A percentile compares a stretch with the other conserved stretches of the same genome.
These are phyloP conservation scores for Leptogaster cylindrica DNA, from an alignment of 2,888 invertebrate species.

Conservation along the genomic window DNA sequence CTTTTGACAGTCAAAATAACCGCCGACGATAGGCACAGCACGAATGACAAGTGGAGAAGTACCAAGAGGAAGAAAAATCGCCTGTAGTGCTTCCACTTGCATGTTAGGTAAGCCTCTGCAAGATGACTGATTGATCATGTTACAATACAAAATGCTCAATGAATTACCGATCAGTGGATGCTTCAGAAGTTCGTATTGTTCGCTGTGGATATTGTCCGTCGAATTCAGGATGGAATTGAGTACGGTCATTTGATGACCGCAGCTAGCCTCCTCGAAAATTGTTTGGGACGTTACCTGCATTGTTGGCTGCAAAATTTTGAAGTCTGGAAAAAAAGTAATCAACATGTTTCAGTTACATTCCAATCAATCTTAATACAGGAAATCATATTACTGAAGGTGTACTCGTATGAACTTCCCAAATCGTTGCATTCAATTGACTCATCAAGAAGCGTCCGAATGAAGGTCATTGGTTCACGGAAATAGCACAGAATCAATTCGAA, in stretches of 20 bases:
- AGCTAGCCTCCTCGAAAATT: neutral
- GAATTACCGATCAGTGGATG: conserved; percentile 62
- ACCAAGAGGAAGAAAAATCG: conserved; percentile 63
- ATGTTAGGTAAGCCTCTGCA: conserved; percentile 60
- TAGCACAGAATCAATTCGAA: conserved; percentile 48
- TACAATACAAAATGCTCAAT: conserved; percentile 11
- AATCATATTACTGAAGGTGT: conserved; percentile 46
- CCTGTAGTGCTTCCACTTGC: conserved; percentile 65
- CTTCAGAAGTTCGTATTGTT: conserved; percentile 58
- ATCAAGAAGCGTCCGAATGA: conserved; percentile 47
- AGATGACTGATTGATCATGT: conserved; percentile 44
- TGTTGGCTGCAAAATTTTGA: conserved; percentile 54
- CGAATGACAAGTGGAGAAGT: conserved; percentile 59
- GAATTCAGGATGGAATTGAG: conserved; percentile 60
- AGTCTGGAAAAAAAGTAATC: conserved; percentile 53
- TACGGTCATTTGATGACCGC: conserved; percentile 60
- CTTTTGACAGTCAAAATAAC: conserved; percentile 42
- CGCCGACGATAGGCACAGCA: conserved; percentile 57
- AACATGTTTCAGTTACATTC: no score
- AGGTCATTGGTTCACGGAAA: conserved; percentile 48
- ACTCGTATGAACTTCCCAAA: conserved; percentile 48
- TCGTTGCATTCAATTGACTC: conserved; percentile 48
- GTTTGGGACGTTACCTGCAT: conserved; percentile 46
- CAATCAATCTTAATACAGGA: no score
- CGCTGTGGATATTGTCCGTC: conserved; percentile 52